Conservation (phyloP, 2,888 invertebrate genomes). For the Yponomeuta evonymella region DNA sequence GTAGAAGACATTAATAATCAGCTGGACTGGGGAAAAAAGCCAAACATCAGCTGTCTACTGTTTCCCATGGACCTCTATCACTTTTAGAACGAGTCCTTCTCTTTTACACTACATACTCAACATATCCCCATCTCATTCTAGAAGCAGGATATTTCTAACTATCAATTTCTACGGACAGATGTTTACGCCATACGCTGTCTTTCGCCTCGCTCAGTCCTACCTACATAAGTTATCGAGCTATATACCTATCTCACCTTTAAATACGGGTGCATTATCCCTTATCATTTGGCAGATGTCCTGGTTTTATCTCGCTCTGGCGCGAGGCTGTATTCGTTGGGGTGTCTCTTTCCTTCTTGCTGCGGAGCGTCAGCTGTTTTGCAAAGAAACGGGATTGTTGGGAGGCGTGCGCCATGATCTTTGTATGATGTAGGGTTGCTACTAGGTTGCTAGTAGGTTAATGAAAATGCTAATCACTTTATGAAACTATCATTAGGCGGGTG, state of each 20-base stretch:
- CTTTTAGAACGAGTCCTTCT: conserved; percentile 6
- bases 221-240: background rate
- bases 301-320: background rate
- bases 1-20: conserved; percentile 12
- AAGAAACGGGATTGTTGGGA: conserved; percentile 56
- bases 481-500: too few relatives aligned
- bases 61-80: conserved; percentile 15
- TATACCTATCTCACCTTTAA: background rate
- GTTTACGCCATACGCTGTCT: background rate
- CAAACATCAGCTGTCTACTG: conserved; percentile 7
- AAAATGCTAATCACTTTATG: too few relatives aligned
- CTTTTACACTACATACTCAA: background rate
- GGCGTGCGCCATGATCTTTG: conserved; percentile 35
- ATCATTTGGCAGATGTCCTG: conserved; percentile 13
- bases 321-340: conserved; percentile 10
- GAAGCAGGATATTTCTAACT: background rate
- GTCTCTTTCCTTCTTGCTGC: conserved; percentile 25
- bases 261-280: conserved; percentile 12
- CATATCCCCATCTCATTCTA: conserved; percentile 9
- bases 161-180: conserved; percentile 13
- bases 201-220: background rate
- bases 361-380: conserved; percentile 56
- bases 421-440: background rate
- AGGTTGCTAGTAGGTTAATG: too few relatives aligned
- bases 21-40: conserved; percentile 10